These are phyloP conservation scores for Rhabditoides inermis DNA, from an alignment of 2,888 invertebrate genomes.

Conservation along the genomic window DNA sequence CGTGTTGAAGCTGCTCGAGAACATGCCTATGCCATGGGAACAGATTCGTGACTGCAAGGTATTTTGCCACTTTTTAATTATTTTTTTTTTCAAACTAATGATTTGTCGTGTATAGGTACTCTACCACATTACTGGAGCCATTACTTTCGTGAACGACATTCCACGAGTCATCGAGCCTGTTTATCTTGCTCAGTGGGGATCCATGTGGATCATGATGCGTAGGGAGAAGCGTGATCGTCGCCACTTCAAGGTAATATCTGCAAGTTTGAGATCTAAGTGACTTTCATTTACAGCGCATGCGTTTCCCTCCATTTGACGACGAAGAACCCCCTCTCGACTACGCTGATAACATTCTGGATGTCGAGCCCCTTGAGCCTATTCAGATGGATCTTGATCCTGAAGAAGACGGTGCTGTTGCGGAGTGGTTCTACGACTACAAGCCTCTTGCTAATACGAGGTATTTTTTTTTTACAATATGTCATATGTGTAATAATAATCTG, in stretches of 20 bases:
- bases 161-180: conserved; percentile 99
- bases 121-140: conserved; percentile 98
- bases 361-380: conserved; percentile 95
- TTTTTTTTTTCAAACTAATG: neutral
- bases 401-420: conserved; percentile 67
- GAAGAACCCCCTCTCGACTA: conserved; percentile 99
- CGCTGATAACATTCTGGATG: conserved; percentile 96
- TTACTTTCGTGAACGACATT: conserved; percentile 98
- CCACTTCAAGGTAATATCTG: conserved; percentile 69
- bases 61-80: neutral
- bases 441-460: conserved; percentile 82
- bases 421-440: conserved; percentile 98
- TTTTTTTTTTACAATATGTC: conserved; percentile 14
- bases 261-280: neutral
- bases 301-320: conserved; percentile 98
- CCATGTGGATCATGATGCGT: conserved; percentile 99
- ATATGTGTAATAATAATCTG: neutral
- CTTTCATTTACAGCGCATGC: conserved; percentile 66
- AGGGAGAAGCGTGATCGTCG: conserved; percentile 90
- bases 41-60: conserved; percentile 93
- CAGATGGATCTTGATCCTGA: conserved; percentile 86
- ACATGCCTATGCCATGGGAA: conserved; percentile 99
- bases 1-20: conserved; percentile 92
- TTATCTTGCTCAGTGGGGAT: conserved; percentile 99
- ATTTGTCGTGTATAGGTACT: conserved; percentile 58